Evolutionary conservation across 2,888 invertebrate species (phyloP), one percentile per base, ranked within the genome.

Genomic region (Beris morrisii): DNA sequence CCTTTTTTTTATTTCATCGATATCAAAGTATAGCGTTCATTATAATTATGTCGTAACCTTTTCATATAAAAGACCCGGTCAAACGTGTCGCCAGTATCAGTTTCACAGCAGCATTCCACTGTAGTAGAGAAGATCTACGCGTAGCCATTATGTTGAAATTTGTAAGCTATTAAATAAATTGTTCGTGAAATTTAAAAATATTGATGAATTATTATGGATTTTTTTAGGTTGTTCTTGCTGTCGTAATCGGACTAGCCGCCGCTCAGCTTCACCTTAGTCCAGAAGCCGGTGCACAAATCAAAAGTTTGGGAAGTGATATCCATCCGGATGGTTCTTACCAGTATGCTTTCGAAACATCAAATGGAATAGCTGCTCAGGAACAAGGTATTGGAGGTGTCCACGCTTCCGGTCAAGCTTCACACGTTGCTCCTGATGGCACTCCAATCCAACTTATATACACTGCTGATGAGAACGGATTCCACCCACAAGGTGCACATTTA

Each of bases 401-500:
- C 22, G 61, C 56, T 38, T 30, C 48, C 45, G 63, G 66, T 11
- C 61, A 61, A 58, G 44, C 55, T 22, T n/a, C 32, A 9, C 55
- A 61, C 45, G 59, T 48, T 32, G 28, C 61, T 32, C 66, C 61
- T 7, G 61, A 61, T 55, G 63, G 61, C 3, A 48, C 45, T 38
- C 61, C 55, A 32, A 52, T 66, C 54, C 53, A 61, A 46, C 46
- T 66, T 9, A 11, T 54, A 13, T 66, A 54, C 9, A 61, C 52
- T 12, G 66, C 66, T 54, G 66, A 66, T 48, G 66, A 53, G 32
- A n/a, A 30, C 28, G 66, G 66, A 28, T 66, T 54, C 31, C 61
- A 61, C 55, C 52, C 61, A 5, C 32, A 46, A 46, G 61, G 66
- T 2, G 44, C 52, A 31, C 66, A 66, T 63, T 48, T 66, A 30